A percentile compares a stretch with the other conserved stretches of the same genome.
Conservation (phyloP, 2,113 vertebrate species). For the Lonchura striata region DNA sequence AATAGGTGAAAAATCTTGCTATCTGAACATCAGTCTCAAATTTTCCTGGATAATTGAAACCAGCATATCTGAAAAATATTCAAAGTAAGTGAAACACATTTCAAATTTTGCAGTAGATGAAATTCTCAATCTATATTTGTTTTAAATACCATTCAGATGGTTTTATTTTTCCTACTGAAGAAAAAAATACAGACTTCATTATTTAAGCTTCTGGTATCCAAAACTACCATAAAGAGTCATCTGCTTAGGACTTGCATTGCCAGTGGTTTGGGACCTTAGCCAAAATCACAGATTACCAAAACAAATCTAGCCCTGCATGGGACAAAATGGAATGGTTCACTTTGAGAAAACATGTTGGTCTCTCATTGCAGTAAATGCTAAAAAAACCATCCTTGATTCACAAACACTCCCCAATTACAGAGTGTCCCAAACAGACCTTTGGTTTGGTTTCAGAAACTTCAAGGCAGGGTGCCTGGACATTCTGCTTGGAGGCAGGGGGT, state of each 20-base stretch:
- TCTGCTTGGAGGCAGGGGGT: neutral
- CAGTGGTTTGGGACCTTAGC: conserved; percentile 22
- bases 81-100: conserved; percentile 11
- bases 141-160: conserved; percentile 44
- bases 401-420: neutral
- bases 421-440: neutral
- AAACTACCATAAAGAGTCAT: conserved; percentile 45
- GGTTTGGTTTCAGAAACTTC: neutral
- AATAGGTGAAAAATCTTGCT: neutral
- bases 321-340: neutral
- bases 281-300: conserved; percentile 38
- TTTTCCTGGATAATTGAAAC: conserved; percentile 38
- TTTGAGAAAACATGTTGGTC: neutral
- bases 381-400: neutral
- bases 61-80: conserved; percentile 30
- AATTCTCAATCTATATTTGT: conserved; percentile 19
- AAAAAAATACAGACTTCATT: conserved; percentile 12
- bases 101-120: conserved; percentile 31
- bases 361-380: neutral
- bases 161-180: conserved; percentile 42
- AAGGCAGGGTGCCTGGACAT: neutral
- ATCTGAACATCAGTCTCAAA: neutral
- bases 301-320: neutral
- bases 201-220: conserved; percentile 46
- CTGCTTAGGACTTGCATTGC: conserved; percentile 30